phyloP scores from a whole-genome alignment of 2,113 vertebrate genomes.

The Halcyon senegalensis region DNA sequence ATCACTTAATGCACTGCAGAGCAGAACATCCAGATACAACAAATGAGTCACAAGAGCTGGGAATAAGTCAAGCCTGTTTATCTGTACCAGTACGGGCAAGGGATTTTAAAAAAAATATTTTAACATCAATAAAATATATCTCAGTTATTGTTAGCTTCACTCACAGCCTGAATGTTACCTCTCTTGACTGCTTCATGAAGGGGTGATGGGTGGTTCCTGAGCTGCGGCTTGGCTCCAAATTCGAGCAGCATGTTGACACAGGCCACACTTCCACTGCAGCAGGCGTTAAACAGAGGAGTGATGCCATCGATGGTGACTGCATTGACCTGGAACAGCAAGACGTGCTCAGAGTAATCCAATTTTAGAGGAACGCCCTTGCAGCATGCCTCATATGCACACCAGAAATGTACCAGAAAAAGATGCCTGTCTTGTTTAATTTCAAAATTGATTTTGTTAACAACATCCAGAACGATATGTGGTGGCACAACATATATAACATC shows the following conservation, averaged over 20 bases:
- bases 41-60: background rate
- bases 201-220: slow-evolving; percentile 77
- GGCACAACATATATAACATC: background rate
- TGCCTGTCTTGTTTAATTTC: background rate
- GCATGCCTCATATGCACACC: background rate
- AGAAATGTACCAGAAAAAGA: background rate
- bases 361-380: background rate
- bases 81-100: rapidly evolving
- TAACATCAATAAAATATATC: background rate
- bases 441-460: background rate
- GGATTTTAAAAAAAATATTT: background rate
- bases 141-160: background rate
- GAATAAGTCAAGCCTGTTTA: background rate
- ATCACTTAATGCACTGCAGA: background rate
- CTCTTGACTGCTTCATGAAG: slow-evolving; percentile 85
- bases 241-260: slow-evolving; percentile 85
- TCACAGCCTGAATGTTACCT: slow-evolving; percentile 70
- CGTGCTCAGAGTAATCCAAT: rapidly evolving
- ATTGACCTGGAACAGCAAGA: slow-evolving; percentile 75
- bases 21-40: background rate
- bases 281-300: slow-evolving; percentile 89
- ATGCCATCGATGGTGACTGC: slow-evolving; percentile 81
- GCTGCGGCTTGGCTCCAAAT: slow-evolving; percentile 73
- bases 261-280: slow-evolving; percentile 83
- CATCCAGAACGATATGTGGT: background rate